A percentile compares a stretch with the other conserved stretches of the same genome.
Conservation (phyloP, 2,888 invertebrate species). For the Sminthurinus aureus region DNA sequence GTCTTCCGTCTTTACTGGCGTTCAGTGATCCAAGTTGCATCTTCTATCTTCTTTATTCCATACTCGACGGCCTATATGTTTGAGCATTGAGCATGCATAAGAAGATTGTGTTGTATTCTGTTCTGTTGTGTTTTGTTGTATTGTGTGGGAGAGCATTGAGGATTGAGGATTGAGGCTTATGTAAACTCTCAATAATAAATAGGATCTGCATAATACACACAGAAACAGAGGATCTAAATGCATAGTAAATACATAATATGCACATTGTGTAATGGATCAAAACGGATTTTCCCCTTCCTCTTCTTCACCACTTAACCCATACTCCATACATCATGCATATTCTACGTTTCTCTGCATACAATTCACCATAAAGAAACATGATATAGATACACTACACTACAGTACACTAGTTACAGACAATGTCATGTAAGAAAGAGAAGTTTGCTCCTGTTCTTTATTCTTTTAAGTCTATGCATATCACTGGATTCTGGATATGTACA, state of each 20-base stretch:
- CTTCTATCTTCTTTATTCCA: background rate
- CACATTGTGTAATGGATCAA: background rate
- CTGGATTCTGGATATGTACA: no score
- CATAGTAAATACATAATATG: background rate
- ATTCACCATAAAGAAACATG: no score
- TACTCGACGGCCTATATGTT: no score
- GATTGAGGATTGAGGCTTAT: background rate
- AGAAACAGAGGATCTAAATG: background rate
- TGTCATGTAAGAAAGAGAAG: background rate
- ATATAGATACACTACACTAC: no score
- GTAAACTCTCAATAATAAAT: slow-evolving; percentile 20
- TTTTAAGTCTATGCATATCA: no score
- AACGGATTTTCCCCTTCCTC: background rate
- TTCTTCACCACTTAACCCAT: background rate
- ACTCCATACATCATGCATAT: background rate
- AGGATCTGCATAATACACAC: background rate
- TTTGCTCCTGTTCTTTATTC: background rate
- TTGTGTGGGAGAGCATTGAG: background rate
- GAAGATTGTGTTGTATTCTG: background rate
- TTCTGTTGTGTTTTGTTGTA: background rate
- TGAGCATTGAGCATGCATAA: background rate
- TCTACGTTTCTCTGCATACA: background rate
- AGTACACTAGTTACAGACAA: no score
- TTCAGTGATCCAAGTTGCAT: background rate
- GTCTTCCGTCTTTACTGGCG: background rate